Base-by-base conservation (phyloP, 2,888 invertebrate genomes). In the Tetranychus piercei region DNA sequence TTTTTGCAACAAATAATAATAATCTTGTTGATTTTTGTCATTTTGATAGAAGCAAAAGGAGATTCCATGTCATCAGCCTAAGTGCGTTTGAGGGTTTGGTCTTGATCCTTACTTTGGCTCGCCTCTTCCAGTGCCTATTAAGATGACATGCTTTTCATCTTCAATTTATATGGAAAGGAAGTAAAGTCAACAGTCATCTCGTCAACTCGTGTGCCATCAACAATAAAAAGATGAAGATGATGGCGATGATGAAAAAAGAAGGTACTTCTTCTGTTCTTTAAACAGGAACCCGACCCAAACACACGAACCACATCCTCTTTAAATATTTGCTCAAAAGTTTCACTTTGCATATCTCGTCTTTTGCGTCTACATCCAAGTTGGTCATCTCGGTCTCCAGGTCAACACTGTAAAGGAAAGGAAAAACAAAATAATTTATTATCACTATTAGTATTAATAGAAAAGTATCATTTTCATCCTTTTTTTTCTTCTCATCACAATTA, bases 311-410 rank as follows among this genome's bases (percentile, higher is more conserved):
- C 55, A 55, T 55, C 55, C 55, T 55, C 55, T 55, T 55, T 15
- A 55, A 55, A 55, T 55, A 55, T 55, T 55, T 55, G 55, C 55
- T 55, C 55, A 55, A 55, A 55, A 55, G 55, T 55, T 55, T 55
- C 55, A 55, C 55, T 55, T 55, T 55, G 55, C 55, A 55, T 7
- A 55, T 15, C 55, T 55, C 55, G 11, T 9, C 55, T 7, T 55
- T 15, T 15, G 6, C 55, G 11, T 7, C 55, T 55, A 55, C 9
- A 15, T 55, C 34, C 34, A 34, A 34, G 34, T 55, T 55, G 55
- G 55, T 55, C 55, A 55, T 55, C 55, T 55, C 15, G 55, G 15
- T 55, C 1, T 55, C 7, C 55, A 55, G 55, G 55, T 55, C 55
- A 55, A 55, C 55, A 55, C 55, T 55, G 15, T 1, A 55, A 15